Evolutionary conservation across 2,888 invertebrate genomes (phyloP).

Genomic region (Limnephilus auricula): DNA sequence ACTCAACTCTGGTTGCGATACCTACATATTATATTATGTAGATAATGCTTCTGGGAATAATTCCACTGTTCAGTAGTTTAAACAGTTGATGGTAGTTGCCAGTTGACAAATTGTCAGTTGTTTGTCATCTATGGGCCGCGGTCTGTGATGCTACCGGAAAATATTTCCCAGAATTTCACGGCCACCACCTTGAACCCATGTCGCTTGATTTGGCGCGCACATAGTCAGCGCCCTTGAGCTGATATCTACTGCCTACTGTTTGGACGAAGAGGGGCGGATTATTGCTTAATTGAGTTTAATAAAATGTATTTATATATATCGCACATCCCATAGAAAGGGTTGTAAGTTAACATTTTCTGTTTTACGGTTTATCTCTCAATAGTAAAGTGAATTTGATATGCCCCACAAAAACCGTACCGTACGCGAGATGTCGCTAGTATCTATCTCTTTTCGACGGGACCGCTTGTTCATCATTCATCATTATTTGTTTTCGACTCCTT

Average conservation of each 20-base stretch:
- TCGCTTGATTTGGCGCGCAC: conserved; percentile 17
- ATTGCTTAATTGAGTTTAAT: not conserved
- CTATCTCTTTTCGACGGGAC: too few species aligned
- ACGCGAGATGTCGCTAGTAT: too few species aligned
- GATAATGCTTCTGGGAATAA: not conserved
- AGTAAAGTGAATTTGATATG: too few species aligned
- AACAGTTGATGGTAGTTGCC: not conserved
- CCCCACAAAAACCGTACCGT: too few species aligned
- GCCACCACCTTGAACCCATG: conserved; percentile 32
- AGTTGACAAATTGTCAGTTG: not conserved
- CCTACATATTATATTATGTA: too few species aligned
- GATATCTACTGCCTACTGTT: not conserved
- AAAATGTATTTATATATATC: too few species aligned
- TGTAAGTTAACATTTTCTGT: too few species aligned
- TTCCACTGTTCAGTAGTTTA: not conserved
- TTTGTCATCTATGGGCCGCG: not conserved
- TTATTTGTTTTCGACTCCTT: too few species aligned
- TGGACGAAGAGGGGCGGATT: not conserved
- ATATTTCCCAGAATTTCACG: conserved; percentile 3
- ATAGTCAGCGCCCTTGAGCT: not conserved
- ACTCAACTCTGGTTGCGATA: too few species aligned
- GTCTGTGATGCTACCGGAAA: conserved; percentile 28
- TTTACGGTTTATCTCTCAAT: too few species aligned
- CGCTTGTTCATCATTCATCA: too few species aligned
- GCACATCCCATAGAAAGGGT: too few species aligned